Evolutionary conservation across 2,888 invertebrate genomes (phyloP).

Genomic region (Pristionchus mayeri): DNA sequence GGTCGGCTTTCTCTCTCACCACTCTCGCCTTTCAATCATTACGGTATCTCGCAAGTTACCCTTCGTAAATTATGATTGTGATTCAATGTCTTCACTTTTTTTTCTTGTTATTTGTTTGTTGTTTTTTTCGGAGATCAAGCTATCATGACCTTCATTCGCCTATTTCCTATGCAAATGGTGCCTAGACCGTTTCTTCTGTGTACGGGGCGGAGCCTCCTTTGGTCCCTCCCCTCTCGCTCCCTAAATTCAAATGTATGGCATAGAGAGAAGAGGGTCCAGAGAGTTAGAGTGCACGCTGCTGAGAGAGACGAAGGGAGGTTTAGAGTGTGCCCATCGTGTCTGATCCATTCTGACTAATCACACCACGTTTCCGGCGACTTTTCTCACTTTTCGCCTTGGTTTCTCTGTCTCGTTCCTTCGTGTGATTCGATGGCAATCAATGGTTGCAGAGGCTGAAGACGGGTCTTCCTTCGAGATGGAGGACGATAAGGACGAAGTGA

Average conservation of each 20-base stretch:
- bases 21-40: constrained; percentile 17
- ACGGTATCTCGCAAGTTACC: neutral
- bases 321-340: constrained; percentile 41
- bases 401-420: neutral
- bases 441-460: neutral
- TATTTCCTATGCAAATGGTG: constrained; percentile 35
- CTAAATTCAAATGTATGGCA: constrained; percentile 42
- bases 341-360: constrained; percentile 43
- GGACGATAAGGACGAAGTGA: constrained; percentile 66
- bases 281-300: constrained; percentile 11
- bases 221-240: constrained; percentile 40
- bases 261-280: constrained; percentile 41
- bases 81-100: constrained; percentile 16
- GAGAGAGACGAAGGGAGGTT: constrained; percentile 45
- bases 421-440: neutral
- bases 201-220: constrained; percentile 31
- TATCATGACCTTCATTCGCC: neutral
- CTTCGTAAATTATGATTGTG: neutral
- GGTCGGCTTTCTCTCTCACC: neutral
- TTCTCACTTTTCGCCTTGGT: constrained; percentile 25
- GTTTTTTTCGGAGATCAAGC: no score
- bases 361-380: neutral
- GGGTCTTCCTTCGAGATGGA: constrained; percentile 47
- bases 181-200: constrained; percentile 17
- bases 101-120: no score